Conservation (phyloP, 2,797 vertebrate genomes). For the Myotis vivesi region DNA sequence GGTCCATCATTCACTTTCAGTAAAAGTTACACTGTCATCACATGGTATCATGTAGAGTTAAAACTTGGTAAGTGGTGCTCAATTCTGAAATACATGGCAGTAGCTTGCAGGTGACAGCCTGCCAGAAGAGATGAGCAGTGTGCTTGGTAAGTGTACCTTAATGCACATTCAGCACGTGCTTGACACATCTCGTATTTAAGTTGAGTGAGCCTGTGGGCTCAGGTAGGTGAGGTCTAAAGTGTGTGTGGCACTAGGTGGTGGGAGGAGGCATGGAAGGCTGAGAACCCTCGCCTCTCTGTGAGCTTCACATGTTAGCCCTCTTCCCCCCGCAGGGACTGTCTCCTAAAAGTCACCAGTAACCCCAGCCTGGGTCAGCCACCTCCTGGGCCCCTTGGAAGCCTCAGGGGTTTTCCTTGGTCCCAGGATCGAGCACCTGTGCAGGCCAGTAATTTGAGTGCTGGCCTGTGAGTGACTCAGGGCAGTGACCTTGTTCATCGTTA, state of each 20-base stretch:
- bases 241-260: background rate
- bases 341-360: background rate
- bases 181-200: rapidly evolving
- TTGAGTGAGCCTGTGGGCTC: background rate
- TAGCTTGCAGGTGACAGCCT: background rate
- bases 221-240: background rate
- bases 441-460: background rate
- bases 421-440: rapidly evolving
- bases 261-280: background rate
- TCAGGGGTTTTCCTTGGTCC: background rate
- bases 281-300: background rate
- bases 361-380: background rate
- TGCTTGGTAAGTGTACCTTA: background rate
- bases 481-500: background rate
- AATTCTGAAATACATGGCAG: background rate
- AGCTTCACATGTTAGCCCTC: background rate
- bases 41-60: background rate
- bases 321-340: background rate
- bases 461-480: background rate
- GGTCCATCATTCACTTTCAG: background rate
- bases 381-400: background rate
- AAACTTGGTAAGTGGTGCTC: background rate
- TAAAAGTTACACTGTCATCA: background rate
- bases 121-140: background rate
- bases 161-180: background rate